These are phyloP conservation scores for Chrysolina haemoptera DNA, from an alignment of 2,888 invertebrate species.

Conservation along the genomic window DNA sequence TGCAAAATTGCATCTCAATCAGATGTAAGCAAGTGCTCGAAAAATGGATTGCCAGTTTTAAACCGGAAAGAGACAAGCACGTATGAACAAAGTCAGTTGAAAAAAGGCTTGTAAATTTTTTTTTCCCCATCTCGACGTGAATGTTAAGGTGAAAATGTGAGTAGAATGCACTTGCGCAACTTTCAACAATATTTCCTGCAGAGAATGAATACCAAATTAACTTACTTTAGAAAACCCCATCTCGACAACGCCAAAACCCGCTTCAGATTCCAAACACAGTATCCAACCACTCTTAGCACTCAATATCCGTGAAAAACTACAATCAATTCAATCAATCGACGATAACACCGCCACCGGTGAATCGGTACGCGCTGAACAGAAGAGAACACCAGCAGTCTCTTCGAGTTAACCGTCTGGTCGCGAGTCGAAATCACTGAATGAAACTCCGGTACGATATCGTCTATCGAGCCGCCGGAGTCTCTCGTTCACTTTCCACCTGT, in stretches of 20 bases:
- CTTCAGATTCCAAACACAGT: background rate
- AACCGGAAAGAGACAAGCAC: too few species aligned
- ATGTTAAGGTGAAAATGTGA: too few species aligned
- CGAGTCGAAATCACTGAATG: constrained; percentile 31
- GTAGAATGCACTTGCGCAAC: too few species aligned
- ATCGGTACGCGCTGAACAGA: constrained; percentile 15
- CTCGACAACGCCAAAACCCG: background rate
- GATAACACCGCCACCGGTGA: constrained; percentile 10
- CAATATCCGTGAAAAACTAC: background rate
- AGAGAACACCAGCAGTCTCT: constrained; percentile 13
- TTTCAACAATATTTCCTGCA: too few species aligned
- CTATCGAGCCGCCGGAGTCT: constrained; percentile 20
- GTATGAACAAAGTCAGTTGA: too few species aligned
- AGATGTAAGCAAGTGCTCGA: too few species aligned
- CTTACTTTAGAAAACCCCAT: constrained; percentile 22
- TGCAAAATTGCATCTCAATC: too few species aligned
- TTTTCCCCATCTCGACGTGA: too few species aligned
- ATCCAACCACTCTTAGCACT: background rate
- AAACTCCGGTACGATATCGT: constrained; percentile 27
- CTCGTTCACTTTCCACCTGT: constrained; percentile 57
- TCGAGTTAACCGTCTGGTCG: constrained; percentile 23
- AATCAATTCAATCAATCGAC: too few species aligned
- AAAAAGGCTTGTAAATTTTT: too few species aligned
- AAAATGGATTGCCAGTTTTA: too few species aligned
- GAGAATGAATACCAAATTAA: background rate